Percentiles rank a stretch among this genome's conserved stretches.
Evolutionary conservation across 2,797 vertebrate genomes (phyloP).

Genomic region (Rhodeus uyekii): DNA sequence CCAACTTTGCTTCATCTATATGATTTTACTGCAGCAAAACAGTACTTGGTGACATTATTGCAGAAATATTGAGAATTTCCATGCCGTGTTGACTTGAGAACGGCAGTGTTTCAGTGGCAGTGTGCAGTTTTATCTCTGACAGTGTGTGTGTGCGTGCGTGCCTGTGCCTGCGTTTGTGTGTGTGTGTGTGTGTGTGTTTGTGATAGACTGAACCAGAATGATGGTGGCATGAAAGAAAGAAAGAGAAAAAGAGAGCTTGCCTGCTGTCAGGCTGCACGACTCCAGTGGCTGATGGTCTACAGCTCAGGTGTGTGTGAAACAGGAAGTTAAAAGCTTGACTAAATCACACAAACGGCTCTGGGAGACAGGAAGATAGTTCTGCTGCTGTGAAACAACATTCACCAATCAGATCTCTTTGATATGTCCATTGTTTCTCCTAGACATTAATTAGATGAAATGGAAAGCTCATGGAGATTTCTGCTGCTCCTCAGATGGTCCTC

Average conservation of each 20-base stretch:
- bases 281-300: constrained; percentile 32
- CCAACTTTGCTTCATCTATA: not conserved
- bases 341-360: constrained; percentile 16
- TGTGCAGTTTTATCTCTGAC: constrained; percentile 25
- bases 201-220: constrained; percentile 15
- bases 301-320: constrained; percentile 36
- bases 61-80: constrained; percentile 12
- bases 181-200: not conserved
- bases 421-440: not conserved
- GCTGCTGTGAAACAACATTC: not conserved
- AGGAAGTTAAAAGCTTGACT: constrained; percentile 27
- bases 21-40: not conserved
- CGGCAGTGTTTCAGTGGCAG: not conserved
- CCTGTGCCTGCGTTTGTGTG: not conserved
- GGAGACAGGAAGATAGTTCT: not conserved
- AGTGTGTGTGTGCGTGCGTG: not conserved
- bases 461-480: not conserved
- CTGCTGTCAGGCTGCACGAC: constrained; percentile 35
- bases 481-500: not conserved
- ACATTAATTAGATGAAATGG: not conserved
- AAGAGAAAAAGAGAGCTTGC: constrained; percentile 16
- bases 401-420: not conserved
- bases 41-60: not conserved
- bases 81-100: not conserved
- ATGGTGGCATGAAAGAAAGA: constrained; percentile 9